A percentile compares a stretch with the other conserved stretches of the same genome.
Evolutionary conservation across 2,888 invertebrate genomes (phyloP).

Genomic region (Rhynchonema sp.): DNA sequence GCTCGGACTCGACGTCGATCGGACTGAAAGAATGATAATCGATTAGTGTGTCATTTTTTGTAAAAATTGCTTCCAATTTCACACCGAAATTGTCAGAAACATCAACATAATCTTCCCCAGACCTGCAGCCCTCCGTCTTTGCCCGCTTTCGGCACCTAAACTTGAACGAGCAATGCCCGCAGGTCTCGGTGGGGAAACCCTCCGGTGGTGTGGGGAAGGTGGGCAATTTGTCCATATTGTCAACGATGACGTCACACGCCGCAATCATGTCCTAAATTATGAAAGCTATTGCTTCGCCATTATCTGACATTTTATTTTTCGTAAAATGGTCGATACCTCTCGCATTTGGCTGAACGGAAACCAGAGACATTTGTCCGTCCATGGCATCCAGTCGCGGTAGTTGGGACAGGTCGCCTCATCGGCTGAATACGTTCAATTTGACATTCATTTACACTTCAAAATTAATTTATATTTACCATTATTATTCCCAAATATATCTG

Average conservation of each 20-base stretch:
- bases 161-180: slow-evolving; percentile 6
- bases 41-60: too few species aligned
- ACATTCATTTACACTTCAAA: too few species aligned
- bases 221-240: neutral
- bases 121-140: neutral
- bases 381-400: slow-evolving; percentile 1
- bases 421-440: neutral
- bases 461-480: too few species aligned
- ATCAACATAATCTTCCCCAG: too few species aligned
- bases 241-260: neutral
- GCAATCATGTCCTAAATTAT: too few species aligned
- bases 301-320: too few species aligned
- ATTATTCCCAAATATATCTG: too few species aligned
- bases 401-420: neutral
- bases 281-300: too few species aligned
- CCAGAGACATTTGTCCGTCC: slow-evolving; percentile 4
- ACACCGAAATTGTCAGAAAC: too few species aligned
- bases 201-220: neutral
- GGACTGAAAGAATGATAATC: too few species aligned
- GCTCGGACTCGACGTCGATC: neutral
- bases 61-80: too few species aligned
- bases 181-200: neutral
- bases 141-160: slow-evolving; percentile 3
- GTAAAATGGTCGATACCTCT: too few species aligned
- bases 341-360: neutral